phyloP scores from a whole-genome alignment of 2,113 vertebrate genomes.

The Chaetodon trifascialis region DNA sequence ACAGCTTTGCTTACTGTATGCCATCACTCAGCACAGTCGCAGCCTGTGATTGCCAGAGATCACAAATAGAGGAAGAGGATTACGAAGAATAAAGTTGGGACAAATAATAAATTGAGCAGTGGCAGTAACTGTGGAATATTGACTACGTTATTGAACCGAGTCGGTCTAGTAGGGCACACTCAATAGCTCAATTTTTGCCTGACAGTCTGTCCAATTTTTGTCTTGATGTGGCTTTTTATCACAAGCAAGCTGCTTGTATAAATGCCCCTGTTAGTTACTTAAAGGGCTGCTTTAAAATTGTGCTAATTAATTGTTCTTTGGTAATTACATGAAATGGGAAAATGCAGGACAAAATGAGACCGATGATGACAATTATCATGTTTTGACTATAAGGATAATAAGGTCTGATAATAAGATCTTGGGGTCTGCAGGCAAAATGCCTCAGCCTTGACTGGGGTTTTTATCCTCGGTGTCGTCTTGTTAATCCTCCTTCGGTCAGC shows the following conservation, averaged over 20 bases:
- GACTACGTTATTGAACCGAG: background rate
- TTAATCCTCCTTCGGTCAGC: constrained; percentile 27
- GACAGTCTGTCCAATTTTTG: background rate
- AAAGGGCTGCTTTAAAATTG: background rate
- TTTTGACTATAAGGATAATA: no score
- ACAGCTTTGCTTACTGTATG: constrained; percentile 20
- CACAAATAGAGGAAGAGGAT: background rate
- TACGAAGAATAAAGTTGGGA: background rate
- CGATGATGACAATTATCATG: background rate
- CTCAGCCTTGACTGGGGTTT: background rate
- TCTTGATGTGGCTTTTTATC: background rate
- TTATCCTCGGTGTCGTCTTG: background rate
- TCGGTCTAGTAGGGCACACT: background rate
- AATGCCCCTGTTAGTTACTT: background rate
- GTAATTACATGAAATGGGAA: background rate
- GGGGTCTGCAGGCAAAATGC: background rate
- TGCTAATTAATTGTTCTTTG: background rate
- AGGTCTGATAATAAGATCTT: background rate
- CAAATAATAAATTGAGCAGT: background rate
- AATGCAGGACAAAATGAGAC: background rate
- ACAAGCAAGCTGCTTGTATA: background rate
- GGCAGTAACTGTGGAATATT: constrained; percentile 1
- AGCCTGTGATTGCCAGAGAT: background rate
- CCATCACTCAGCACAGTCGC: background rate
- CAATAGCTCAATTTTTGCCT: background rate